phyloP scores from a whole-genome alignment of 2,888 invertebrate species.

The Caenorhabditis becei region DNA sequence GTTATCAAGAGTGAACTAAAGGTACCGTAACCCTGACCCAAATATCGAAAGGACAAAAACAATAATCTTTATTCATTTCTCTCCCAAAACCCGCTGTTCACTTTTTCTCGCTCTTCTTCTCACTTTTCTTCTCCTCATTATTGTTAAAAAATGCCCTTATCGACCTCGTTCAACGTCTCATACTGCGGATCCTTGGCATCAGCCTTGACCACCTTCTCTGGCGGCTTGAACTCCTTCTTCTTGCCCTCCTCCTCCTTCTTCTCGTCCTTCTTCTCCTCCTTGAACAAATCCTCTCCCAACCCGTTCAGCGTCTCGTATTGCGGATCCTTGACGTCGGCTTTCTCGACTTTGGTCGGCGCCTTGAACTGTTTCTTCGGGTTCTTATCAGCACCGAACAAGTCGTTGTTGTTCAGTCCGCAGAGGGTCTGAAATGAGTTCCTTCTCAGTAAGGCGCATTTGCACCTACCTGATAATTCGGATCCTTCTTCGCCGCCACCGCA shows the following conservation, averaged over 20 bases:
- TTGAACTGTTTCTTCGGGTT: slow-evolving; percentile 66
- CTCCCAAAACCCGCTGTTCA: slow-evolving; percentile 4
- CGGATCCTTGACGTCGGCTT: slow-evolving; percentile 67
- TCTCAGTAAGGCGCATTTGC: background rate
- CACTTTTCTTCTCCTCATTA: slow-evolving; percentile 32
- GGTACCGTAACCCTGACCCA: no score
- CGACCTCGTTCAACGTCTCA: slow-evolving; percentile 65
- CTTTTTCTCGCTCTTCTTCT: slow-evolving; percentile 32
- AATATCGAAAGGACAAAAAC: no score
- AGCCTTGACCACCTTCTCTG: slow-evolving; percentile 62
- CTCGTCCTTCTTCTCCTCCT: slow-evolving; percentile 48
- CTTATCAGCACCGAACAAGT: slow-evolving; percentile 63
- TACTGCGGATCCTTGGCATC: slow-evolving; percentile 67
- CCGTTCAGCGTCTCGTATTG: slow-evolving; percentile 65
- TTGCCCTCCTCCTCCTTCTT: slow-evolving; percentile 47
- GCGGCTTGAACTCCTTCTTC: slow-evolving; percentile 67
- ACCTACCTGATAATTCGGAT: slow-evolving; percentile 61
- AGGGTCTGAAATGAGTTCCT: slow-evolving; percentile 46
- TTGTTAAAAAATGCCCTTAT: slow-evolving; percentile 65
- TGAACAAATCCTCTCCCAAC: slow-evolving; percentile 62
- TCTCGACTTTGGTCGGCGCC: slow-evolving; percentile 60
- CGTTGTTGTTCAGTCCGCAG: slow-evolving; percentile 32
- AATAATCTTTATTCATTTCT: slow-evolving; percentile 8
- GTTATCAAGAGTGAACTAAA: no score
- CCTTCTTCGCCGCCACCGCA: slow-evolving; percentile 58